Evolutionary conservation across 2,888 invertebrate species (phyloP), one percentile per base, ranked within the genome.

Genomic region (Acanthosepion lycidas): DNA sequence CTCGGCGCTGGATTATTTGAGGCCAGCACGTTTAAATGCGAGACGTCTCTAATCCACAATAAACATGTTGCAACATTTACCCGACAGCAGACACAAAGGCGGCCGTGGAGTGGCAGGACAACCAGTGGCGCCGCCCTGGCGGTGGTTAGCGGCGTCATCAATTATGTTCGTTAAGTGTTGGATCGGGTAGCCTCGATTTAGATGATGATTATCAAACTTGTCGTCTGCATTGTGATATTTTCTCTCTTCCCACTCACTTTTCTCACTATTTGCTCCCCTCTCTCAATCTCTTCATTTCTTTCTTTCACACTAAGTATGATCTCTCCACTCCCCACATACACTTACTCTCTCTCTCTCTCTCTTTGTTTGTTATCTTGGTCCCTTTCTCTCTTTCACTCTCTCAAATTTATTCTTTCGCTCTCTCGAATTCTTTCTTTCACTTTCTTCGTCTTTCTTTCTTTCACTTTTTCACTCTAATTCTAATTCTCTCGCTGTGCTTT

Each of bases 131-230:
- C 33, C 33, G 18, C 15, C 78, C 78, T 78, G 78, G 78, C 78
- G 78, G 78, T 33, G 78, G 78, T 18, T 78, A 78, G n/a, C n/a
- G 33, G 33, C 33, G 33, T 78, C 33, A 78, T 78, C 78, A 78
- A 78, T 78, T 78, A 78, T 78, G n/a, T 78, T n/a, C 78, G n/a
- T 78, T 78, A 33, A 78, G 78, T 78, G 78, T 78, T 78, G 78
- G 78, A 78, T 78, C 78, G 78, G 78, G 78, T 78, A 78, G 78
- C 78, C 78, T 78, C 78, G 78, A 78, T 78, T 33, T 78, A 12
- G n/a, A 33, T n/a, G 78, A n/a, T 33, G n/a, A 78, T 78, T 78
- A 78, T 78, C 78, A n/a, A 78, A 78, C n/a, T 6, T 78, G 78
- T 78, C n/a, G n/a, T 78, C 78, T 33, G 78, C n/a, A 78, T 78